A percentile compares a stretch with the other conserved stretches of the same genome.
Conservation (phyloP, 2,888 invertebrate species). For the Tetragonisca angustula region DNA sequence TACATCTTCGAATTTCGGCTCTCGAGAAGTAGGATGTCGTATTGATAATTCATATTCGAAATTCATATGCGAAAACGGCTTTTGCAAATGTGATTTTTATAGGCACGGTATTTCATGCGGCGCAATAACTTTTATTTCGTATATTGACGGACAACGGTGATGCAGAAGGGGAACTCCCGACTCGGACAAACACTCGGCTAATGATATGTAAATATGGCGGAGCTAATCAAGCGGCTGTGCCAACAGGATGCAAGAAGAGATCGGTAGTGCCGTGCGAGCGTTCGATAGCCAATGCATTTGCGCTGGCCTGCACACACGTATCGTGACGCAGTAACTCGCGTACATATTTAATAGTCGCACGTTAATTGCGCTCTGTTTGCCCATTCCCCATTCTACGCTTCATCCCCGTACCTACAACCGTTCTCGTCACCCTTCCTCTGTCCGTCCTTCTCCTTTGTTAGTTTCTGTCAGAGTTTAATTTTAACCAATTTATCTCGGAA, state of each 20-base stretch:
- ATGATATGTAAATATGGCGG: constrained; percentile 83
- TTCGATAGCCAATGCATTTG: constrained; percentile 80
- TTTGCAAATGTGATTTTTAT: neutral
- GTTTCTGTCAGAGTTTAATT: constrained; percentile 76
- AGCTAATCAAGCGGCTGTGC: constrained; percentile 83
- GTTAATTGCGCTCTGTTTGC: constrained; percentile 82
- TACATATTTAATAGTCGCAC: constrained; percentile 82
- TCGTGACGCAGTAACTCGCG: constrained; percentile 72
- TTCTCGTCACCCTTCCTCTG: constrained; percentile 66
- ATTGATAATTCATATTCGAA: neutral
- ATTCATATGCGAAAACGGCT: neutral
- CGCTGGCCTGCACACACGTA: constrained; percentile 69
- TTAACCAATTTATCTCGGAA: constrained; percentile 79
- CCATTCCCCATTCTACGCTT: constrained; percentile 74
- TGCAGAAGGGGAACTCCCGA: constrained; percentile 72
- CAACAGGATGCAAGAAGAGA: constrained; percentile 78
- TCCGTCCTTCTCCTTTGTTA: constrained; percentile 71
- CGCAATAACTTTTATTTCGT: constrained; percentile 55
- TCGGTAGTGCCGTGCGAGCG: constrained; percentile 72
- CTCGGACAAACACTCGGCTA: constrained; percentile 82
- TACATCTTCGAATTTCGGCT: neutral
- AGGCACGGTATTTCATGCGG: constrained; percentile 14
- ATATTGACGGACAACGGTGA: constrained; percentile 54
- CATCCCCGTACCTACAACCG: constrained; percentile 60
- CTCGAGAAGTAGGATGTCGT: neutral